Conservation (phyloP, 2,113 vertebrate genomes). For the Ciconia boyciana region DNA sequence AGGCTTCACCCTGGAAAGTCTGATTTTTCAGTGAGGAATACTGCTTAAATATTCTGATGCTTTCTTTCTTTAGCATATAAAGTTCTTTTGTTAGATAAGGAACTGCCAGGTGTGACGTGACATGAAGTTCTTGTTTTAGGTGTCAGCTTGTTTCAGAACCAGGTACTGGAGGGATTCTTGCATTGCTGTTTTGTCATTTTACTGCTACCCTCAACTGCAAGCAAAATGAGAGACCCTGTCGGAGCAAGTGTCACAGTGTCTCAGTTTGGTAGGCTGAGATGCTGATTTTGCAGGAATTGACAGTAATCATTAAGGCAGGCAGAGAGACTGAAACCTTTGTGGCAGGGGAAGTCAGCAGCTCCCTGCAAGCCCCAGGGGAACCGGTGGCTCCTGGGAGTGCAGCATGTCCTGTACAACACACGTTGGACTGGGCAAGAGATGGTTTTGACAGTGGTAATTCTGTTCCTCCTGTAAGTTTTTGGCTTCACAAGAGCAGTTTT, state of each 20-base stretch:
- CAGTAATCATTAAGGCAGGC: not conserved
- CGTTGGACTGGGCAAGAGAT: not conserved
- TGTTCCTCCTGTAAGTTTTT: not conserved
- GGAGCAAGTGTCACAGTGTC: not conserved
- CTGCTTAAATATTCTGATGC: not conserved
- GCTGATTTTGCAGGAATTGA: not conserved
- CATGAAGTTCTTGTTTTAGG: not conserved
- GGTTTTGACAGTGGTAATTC: not conserved
- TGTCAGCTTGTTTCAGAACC: not conserved
- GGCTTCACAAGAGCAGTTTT: not conserved
- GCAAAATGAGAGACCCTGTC: not conserved
- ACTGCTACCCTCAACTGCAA: not conserved
- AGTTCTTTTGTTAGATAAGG: not conserved
- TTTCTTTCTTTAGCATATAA: not conserved
- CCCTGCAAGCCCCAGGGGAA: not conserved
- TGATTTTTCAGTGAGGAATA: not conserved
- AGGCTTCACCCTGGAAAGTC: not conserved
- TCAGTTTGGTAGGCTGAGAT: not conserved
- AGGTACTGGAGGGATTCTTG: not conserved
- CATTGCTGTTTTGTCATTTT: not conserved
- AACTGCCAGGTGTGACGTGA: not conserved
- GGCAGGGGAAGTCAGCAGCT: not conserved
- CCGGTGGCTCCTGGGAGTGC: rapidly evolving
- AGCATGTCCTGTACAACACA: rapidly evolving
- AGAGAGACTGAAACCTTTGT: not conserved